Base-by-base conservation (phyloP, 2,797 vertebrate genomes). In the Esox lucius region DNA sequence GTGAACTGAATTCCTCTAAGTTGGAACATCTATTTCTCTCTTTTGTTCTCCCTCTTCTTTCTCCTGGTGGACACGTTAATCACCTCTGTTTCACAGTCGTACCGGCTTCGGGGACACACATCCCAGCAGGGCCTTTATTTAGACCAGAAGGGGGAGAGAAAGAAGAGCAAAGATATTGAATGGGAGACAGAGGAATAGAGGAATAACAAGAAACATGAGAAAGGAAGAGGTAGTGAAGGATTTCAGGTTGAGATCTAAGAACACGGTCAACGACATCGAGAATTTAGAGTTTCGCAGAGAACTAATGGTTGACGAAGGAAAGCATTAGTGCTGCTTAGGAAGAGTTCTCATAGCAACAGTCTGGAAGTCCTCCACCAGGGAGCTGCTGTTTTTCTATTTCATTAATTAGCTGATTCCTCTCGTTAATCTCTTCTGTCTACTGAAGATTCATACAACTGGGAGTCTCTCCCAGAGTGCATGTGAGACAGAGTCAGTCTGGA, bases 1-100 rank as follows among this genome's bases (percentile, higher is more conserved):
- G 75, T 87, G 87, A 88, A 89, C 83, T 90, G 87, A 82, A 91
- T 90, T 89, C 80, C 75, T 72, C 64, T 61, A 73, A 74, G 78
- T 35, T 64, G 81, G 80, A 56, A 68, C 72, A 80, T 77, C 19
- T 71, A 73, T 78, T 78, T 77, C 82, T 74, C 74, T 74, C 74
- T 61, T 19, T 53, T 13, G 59, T 19, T 49, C 26, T 70, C 42
- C 62, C 78, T 81, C 76, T 78, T 64, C 70, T 77, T 64, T 77
- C 70, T 77, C 79, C 84, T 87, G 79, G 24, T 67, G 87, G 86
- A 85, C 73, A 76, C 56, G 79, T 78, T 88, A 87, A 89, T 90
- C 81, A 88, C 80, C 78, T 75, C 83, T 72, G 74, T 83, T 86
- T 85, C 49, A 35, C 39, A 59, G 11, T 33, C 71, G 26, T 42